Conservation (phyloP, 2,113 vertebrate genomes). For the Neoarius graeffei region DNA sequence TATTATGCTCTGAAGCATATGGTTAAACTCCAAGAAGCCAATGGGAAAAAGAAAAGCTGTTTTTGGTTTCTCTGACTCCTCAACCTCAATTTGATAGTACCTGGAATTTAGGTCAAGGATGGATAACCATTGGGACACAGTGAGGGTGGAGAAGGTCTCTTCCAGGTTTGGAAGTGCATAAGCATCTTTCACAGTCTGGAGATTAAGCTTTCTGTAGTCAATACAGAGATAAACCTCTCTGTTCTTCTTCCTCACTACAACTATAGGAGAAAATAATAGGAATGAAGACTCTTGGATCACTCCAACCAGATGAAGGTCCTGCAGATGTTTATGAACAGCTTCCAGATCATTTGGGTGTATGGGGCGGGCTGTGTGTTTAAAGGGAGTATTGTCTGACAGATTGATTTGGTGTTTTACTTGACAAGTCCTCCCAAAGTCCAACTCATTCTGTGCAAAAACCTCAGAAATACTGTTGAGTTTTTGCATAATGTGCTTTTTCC, state of each 20-base stretch:
- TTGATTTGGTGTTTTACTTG: constrained; percentile 1
- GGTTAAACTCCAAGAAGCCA: too few relatives aligned
- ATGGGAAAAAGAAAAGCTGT: too few relatives aligned
- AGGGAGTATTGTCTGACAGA: neutral
- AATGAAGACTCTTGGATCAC: neutral
- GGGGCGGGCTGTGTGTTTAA: neutral
- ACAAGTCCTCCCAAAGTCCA: neutral
- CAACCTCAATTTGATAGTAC: too few relatives aligned
- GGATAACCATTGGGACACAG: too few relatives aligned
- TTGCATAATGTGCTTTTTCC: neutral
- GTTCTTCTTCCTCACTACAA: neutral
- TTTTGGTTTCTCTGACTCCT: too few relatives aligned
- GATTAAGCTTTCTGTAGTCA: too few relatives aligned
- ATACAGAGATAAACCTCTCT: neutral
- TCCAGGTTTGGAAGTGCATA: too few relatives aligned
- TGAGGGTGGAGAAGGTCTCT: too few relatives aligned
- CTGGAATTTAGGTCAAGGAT: too few relatives aligned
- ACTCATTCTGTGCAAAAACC: constrained; percentile 1
- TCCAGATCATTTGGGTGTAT: neutral
- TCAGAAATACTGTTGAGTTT: neutral
- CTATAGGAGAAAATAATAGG: neutral
- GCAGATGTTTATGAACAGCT: neutral
- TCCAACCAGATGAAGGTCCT: neutral
- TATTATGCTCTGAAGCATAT: too few relatives aligned
- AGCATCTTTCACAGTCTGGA: too few relatives aligned